Conservation (phyloP, 2,113 vertebrate genomes). For the Entomyzon cyanotis region DNA sequence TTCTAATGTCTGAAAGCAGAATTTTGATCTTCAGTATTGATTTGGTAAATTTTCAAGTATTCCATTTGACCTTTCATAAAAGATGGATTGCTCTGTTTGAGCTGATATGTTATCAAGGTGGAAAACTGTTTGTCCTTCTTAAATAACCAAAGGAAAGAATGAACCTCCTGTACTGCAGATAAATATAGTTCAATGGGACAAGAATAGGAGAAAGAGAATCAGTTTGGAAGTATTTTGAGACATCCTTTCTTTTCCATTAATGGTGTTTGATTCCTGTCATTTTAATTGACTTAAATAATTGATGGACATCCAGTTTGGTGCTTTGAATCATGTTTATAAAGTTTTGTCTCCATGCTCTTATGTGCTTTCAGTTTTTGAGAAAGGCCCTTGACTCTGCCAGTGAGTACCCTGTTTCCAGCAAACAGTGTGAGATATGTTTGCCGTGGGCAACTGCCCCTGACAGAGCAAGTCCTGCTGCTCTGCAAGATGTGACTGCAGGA, state of each 20-base stretch:
- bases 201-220: constrained; percentile 33
- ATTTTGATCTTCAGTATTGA: constrained; percentile 11
- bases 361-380: neutral
- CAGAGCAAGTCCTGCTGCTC: neutral
- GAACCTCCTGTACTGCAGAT: constrained; percentile 2
- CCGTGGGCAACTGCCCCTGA: neutral
- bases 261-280: neutral
- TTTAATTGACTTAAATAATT: constrained; percentile 51
- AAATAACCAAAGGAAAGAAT: constrained; percentile 35
- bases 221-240: constrained; percentile 34
- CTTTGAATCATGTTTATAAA: neutral
- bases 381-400: neutral
- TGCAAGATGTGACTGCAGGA: neutral
- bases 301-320: neutral
- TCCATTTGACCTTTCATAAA: constrained; percentile 20
- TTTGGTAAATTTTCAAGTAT: constrained; percentile 15
- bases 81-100: constrained; percentile 5
- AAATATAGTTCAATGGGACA: constrained; percentile 50
- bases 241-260: neutral
- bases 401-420: neutral
- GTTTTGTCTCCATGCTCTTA: neutral
- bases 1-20: neutral
- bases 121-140: constrained; percentile 51
- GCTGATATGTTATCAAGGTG: constrained; percentile 4
- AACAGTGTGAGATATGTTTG: neutral